These are phyloP conservation scores for Virgularia gustaviana DNA, from an alignment of 92 coral and sea anemone genomes.

Conservation along the genomic window DNA sequence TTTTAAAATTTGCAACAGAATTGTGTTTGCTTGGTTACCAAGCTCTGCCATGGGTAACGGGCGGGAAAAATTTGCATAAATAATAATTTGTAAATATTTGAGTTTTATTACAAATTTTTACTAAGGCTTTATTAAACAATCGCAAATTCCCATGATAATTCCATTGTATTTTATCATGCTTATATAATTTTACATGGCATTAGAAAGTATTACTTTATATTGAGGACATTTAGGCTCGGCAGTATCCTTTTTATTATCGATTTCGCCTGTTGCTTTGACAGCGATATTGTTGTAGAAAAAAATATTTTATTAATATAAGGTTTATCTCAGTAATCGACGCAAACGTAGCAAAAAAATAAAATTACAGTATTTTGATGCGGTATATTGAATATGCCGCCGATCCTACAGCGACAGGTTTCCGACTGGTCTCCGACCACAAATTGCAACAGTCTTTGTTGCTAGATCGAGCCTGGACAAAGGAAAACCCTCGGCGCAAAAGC, in stretches of 20 bases:
- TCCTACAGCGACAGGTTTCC: not conserved
- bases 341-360: too few species aligned
- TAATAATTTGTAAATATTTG: not conserved
- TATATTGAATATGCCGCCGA: too few species aligned
- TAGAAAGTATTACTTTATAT: too few species aligned
- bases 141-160: slow-evolving; percentile 54
- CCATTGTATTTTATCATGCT: slow-evolving; percentile 30
- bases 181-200: slow-evolving; percentile 8
- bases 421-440: not conserved
- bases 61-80: not conserved
- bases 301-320: too few species aligned
- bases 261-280: too few species aligned
- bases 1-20: slow-evolving; percentile 55
- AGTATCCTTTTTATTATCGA: too few species aligned
- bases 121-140: too few species aligned
- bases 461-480: slow-evolving; percentile 18
- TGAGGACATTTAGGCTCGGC: too few species aligned
- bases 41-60: slow-evolving; percentile 40
- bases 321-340: too few species aligned
- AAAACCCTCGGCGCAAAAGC: not conserved
- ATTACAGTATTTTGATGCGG: too few species aligned
- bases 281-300: too few species aligned
- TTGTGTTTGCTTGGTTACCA: slow-evolving; percentile 72
- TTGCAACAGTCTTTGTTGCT: slow-evolving; percentile 67
- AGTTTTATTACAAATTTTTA: too few species aligned